Percentiles rank a stretch among this genome's conserved stretches.
phyloP scores from a whole-genome alignment of 2,797 vertebrate species.

The Hemitrygon akajei region DNA sequence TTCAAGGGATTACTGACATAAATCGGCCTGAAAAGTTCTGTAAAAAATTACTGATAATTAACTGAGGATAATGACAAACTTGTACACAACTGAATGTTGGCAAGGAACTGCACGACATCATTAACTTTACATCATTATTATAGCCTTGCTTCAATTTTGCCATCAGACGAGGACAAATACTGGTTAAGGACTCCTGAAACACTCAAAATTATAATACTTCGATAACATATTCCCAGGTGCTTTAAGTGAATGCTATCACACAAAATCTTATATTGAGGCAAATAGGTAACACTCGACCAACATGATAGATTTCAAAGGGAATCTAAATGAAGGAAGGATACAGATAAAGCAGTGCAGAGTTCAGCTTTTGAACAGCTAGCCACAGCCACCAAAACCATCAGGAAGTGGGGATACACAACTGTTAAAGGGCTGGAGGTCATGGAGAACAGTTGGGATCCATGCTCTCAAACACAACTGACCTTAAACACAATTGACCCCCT shows the following conservation, averaged over 20 bases:
- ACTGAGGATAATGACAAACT: background rate
- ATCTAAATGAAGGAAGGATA: background rate
- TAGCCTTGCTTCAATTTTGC: too few relatives aligned
- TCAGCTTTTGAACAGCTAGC: background rate
- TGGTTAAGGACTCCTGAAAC: background rate
- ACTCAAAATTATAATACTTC: background rate
- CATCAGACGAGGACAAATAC: background rate
- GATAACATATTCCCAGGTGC: background rate
- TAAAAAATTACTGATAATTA: background rate
- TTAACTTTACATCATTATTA: background rate
- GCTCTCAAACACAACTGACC: too few relatives aligned
- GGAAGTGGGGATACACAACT: background rate
- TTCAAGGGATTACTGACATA: background rate
- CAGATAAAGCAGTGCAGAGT: background rate
- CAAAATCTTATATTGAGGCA: background rate
- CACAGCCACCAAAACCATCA: too few relatives aligned
- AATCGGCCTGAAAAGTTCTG: background rate
- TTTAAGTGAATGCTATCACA: background rate
- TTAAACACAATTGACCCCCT: background rate
- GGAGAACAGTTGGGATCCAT: background rate
- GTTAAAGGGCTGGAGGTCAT: background rate
- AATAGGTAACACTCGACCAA: background rate
- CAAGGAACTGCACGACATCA: background rate
- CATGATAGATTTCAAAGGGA: background rate
- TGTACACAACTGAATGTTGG: background rate